phyloP scores from a whole-genome alignment of 2,113 vertebrate species.

The Pyrgilauda ruficollis region DNA sequence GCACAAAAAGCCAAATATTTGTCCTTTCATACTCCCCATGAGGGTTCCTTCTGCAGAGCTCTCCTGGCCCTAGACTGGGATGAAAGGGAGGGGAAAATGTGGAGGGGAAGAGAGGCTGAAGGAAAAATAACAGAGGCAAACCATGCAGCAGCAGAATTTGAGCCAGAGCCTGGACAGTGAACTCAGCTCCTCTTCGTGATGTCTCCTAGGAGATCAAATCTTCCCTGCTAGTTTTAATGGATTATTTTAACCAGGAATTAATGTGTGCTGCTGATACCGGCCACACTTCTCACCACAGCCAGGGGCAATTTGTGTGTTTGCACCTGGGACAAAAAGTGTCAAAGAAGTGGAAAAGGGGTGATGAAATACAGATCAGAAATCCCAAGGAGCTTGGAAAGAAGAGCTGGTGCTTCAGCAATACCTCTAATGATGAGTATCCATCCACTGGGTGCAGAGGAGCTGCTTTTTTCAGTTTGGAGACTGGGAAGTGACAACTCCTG shows the following conservation, averaged over 20 bases:
- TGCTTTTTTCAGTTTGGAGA: neutral
- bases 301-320: neutral
- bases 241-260: neutral
- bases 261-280: neutral
- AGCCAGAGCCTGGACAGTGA: neutral
- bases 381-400: neutral
- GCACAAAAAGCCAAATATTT: slow-evolving; percentile 6
- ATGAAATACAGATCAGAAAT: neutral
- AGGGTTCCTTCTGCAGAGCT: neutral
- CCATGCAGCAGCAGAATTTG: neutral
- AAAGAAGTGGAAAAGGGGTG: neutral
- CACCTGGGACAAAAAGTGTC: neutral
- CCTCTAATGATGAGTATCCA: fast-evolving
- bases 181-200: neutral
- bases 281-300: neutral
- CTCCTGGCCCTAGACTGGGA: neutral
- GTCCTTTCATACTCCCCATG: neutral
- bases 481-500: neutral
- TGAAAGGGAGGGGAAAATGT: neutral
- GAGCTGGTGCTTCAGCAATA: neutral
- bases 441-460: neutral
- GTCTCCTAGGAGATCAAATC: neutral
- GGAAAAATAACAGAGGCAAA: neutral
- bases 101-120: neutral
- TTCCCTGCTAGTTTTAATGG: neutral